phyloP scores from a whole-genome alignment of 1,140 invertebrate genomes.

The Maniola jurtina region DNA sequence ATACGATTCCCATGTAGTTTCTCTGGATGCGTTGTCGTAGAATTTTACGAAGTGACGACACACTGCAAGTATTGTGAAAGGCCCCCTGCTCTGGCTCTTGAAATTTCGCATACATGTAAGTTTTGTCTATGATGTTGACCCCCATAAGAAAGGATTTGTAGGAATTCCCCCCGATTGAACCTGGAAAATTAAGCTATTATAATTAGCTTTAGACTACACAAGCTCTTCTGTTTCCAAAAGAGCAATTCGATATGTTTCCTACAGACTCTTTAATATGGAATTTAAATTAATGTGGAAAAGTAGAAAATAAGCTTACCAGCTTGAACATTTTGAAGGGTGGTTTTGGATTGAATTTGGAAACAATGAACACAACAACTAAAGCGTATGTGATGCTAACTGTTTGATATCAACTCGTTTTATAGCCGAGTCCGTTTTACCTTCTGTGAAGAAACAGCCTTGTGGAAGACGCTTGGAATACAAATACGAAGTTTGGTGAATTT shows the following conservation, averaged over 20 bases:
- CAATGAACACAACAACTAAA: constrained; percentile 27
- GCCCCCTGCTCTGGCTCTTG: too few species aligned
- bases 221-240: too few species aligned
- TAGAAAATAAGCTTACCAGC: constrained; percentile 29
- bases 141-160: too few species aligned
- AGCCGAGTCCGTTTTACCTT: constrained; percentile 37
- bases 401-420: constrained; percentile 26
- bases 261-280: neutral
- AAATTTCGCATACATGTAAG: too few species aligned
- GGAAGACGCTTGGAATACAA: constrained; percentile 41
- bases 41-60: too few species aligned
- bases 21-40: too few species aligned
- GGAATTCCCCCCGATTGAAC: too few species aligned
- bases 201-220: too few species aligned
- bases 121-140: too few species aligned
- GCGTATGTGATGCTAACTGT: constrained; percentile 33
- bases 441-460: constrained; percentile 46
- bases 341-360: constrained; percentile 27
- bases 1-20: too few species aligned
- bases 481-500: constrained; percentile 5
- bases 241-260: neutral
- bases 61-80: too few species aligned
- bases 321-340: constrained; percentile 36
- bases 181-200: too few species aligned
- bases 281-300: neutral